Evolutionary conservation across 2,888 invertebrate genomes (phyloP).

Genomic region (Nipponacmea schrenckii): DNA sequence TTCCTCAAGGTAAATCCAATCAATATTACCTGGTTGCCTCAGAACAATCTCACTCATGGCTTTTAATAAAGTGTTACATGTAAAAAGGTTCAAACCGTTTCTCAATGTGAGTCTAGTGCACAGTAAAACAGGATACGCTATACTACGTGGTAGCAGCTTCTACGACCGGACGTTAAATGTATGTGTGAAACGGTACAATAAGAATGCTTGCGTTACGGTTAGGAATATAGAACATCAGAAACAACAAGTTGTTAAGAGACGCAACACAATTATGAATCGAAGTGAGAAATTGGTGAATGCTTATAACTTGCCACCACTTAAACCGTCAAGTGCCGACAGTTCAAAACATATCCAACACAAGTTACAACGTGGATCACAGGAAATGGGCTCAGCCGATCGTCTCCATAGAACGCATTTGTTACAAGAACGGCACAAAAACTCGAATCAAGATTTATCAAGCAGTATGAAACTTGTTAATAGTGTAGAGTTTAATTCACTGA

Average conservation of each 20-base stretch:
- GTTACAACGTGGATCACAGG: background rate
- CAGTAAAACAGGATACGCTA: background rate
- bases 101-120: background rate
- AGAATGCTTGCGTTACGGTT: background rate
- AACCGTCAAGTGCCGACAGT: background rate
- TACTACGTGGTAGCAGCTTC: constrained; percentile 3
- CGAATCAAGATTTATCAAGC: background rate
- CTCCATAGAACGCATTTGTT: background rate
- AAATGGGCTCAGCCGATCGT: background rate
- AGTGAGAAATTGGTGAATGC: background rate
- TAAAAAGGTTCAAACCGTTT: background rate
- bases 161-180: background rate
- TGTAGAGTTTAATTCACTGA: background rate
- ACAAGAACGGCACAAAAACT: background rate
- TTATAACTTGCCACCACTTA: background rate
- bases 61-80: too few relatives aligned
- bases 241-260: background rate
- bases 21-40: too few relatives aligned
- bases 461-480: background rate
- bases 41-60: too few relatives aligned
- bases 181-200: background rate
- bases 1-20: too few relatives aligned
- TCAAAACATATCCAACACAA: background rate
- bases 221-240: background rate
- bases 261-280: background rate